Percentiles rank a stretch among this genome's conserved stretches.
Conservation (phyloP, 2,888 invertebrate genomes). For the Eupithecia inturbata region DNA sequence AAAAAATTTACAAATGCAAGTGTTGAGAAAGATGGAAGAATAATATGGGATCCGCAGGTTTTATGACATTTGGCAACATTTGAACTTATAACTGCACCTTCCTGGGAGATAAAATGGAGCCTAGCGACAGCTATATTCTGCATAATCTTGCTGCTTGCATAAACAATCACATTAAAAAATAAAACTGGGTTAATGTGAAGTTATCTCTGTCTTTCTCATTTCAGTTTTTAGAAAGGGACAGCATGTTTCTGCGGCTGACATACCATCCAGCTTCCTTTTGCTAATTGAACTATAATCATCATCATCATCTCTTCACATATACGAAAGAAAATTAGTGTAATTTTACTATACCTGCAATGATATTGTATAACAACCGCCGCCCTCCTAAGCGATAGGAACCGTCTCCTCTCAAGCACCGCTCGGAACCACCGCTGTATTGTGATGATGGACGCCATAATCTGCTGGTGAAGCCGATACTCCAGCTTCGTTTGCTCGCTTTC, state of each 20-base stretch:
- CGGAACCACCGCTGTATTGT: conserved; percentile 96
- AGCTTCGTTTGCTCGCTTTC: conserved; percentile 97
- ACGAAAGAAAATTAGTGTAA: too few relatives aligned
- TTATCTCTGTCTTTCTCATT: neutral
- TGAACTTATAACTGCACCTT: neutral
- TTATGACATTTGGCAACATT: neutral
- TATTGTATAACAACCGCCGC: conserved; percentile 90
- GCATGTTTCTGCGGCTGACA: neutral
- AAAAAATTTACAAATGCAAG: neutral
- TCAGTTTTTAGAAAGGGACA: neutral
- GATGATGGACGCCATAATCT: conserved; percentile 96
- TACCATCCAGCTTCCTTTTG: neutral
- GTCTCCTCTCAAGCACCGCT: conserved; percentile 89
- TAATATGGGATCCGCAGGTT: neutral
- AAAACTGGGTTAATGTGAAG: neutral
- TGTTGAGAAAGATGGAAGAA: neutral
- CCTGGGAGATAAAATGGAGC: neutral
- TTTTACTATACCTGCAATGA: conserved; percentile 69
- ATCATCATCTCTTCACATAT: too few relatives aligned
- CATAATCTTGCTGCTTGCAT: neutral
- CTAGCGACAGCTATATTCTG: neutral
- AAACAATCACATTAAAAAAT: neutral
- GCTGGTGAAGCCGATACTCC: conserved; percentile 95
- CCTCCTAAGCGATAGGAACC: conserved; percentile 89
- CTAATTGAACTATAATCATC: neutral